These are phyloP conservation scores for Pseudopodoces humilis DNA, from an alignment of 2,113 vertebrate genomes.

Conservation along the genomic window DNA sequence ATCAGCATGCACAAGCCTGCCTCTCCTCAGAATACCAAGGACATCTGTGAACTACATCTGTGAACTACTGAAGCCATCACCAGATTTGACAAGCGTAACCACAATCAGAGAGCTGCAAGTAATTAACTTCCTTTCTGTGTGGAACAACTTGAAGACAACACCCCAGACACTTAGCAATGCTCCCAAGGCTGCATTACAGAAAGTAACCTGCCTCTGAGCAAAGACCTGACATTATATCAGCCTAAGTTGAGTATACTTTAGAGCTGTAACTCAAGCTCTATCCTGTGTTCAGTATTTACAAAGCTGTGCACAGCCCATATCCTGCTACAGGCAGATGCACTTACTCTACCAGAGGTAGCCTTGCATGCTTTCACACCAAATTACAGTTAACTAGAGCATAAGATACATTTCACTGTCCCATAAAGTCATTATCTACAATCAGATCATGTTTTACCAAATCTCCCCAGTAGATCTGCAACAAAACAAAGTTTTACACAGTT, in stretches of 20 bases:
- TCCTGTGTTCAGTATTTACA: not conserved
- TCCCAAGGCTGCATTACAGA: not conserved
- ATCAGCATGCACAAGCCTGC: not conserved
- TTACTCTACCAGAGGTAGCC: not conserved
- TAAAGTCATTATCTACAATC: not conserved
- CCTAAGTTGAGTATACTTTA: not conserved
- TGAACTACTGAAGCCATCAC: not conserved
- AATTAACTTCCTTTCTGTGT: not conserved
- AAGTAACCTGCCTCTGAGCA: not conserved
- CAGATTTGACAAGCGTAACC: not conserved
- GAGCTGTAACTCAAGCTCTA: not conserved
- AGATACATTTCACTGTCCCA: not conserved
- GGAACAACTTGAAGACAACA: not conserved
- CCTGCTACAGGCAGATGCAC: not conserved
- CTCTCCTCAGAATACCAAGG: not conserved
- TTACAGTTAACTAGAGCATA: not conserved
- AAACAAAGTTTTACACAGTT: not conserved
- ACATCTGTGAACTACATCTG: not conserved
- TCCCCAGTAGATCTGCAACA: not conserved
- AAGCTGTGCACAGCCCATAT: not conserved
- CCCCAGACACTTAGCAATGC: not conserved
- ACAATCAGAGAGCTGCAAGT: not conserved
- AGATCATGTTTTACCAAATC: not conserved
- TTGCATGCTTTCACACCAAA: not conserved
- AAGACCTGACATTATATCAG: not conserved